Evolutionary conservation across 2,888 invertebrate genomes (phyloP).

Genomic region (Caenorhabditis becei): DNA sequence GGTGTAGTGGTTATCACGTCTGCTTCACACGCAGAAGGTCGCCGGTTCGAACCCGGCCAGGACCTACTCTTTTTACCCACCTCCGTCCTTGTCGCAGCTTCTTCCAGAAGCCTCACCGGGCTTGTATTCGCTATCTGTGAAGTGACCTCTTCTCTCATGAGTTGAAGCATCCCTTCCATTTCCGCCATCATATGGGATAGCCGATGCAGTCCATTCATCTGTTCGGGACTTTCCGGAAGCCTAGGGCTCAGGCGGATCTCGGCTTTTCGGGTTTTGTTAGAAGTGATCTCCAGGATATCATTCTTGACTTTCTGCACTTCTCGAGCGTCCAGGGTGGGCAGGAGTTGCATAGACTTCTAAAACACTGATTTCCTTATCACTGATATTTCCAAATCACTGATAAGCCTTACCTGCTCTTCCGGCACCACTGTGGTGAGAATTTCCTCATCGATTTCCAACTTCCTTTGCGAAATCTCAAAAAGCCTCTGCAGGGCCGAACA

Average conservation of each 20-base stretch:
- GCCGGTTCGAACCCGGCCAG: conserved; percentile 76
- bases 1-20: conserved; percentile 79
- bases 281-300: conserved; percentile 37
- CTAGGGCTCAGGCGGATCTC: conserved; percentile 59
- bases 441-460: conserved; percentile 16
- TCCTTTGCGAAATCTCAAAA: conserved; percentile 50
- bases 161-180: conserved; percentile 47
- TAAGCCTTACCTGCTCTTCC: conserved; percentile 22
- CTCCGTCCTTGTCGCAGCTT: conserved; percentile 40
- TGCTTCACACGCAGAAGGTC: conserved; percentile 80
- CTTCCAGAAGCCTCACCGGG: conserved; percentile 29
- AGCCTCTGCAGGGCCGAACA: conserved; percentile 58
- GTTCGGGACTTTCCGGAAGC: conserved; percentile 8
- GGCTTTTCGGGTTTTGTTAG: conserved; percentile 34
- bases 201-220: conserved; percentile 38
- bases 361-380: not conserved
- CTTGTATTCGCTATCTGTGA: conserved; percentile 26
- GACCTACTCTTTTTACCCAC: conserved; percentile 47
- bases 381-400: not conserved
- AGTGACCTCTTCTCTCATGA: conserved; percentile 44
- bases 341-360: conserved; percentile 33
- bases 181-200: conserved; percentile 51
- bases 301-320: conserved; percentile 45
- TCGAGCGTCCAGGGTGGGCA: conserved; percentile 34
- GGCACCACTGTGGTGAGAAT: conserved; percentile 30